Base-by-base conservation (phyloP, 2,113 vertebrate species). In the Myocastor coypus region DNA sequence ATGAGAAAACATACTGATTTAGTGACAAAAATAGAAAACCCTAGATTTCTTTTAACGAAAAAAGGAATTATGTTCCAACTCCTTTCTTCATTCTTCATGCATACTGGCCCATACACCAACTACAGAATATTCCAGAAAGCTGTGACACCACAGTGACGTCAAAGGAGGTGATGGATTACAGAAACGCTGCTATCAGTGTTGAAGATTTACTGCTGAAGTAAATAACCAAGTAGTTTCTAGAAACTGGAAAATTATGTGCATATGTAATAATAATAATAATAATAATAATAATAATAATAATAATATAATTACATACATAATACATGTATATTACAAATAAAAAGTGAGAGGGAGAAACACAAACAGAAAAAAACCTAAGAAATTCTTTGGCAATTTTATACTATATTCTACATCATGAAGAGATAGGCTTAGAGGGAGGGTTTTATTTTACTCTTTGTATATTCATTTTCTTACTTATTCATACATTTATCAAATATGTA, bases 51-150 rank as follows among this genome's bases (percentile, higher is more conserved):
- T 52, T 9, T n/a, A n/a, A 71, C 63, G 63, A 83, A 9, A 91
- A 69, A 0, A 69, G 52, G 26, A 77, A 64, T 95, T 89, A 87
- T 40, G 0, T 55, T 22, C 13, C 7, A 1, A 52, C 3, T 69
- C 50, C 75, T 69, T 78, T 40, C 28, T 93, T 91, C 32, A 63
- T 11, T 37, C 69, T 4, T 4, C 26, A 73, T 73, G 3, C 37
- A 93, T 22, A 12, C 16, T 8, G 57, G 9, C 28, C 26, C 40
- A 42, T 9, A 69, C 7, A 89, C 2, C 22, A 94, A 73, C 6
- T 50, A 42, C 9, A 84, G 37, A 90, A 26, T 64, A 89, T 37
- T 84, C n/a, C 84, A 87, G 86, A 90, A 91, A 95, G 28, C 30
- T 40, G 2, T 69, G 37, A 92, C 4, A 80, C 22, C 34, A 3